Evolutionary conservation across 2,888 invertebrate species (phyloP).

Genomic region (Ophion obscuratus): DNA sequence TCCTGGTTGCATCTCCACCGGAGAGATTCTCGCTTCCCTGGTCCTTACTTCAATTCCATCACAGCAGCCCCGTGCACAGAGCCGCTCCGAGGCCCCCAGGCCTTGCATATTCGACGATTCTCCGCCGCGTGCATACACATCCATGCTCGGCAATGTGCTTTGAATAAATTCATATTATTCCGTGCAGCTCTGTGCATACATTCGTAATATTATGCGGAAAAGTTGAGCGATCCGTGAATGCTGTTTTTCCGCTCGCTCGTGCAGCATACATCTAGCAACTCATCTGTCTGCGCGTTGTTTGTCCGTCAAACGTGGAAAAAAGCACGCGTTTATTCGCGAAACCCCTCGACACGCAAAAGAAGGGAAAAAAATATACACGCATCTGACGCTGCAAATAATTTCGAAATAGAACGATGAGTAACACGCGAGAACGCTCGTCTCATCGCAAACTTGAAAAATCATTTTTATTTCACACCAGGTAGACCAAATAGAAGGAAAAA

Average conservation of each 20-base stretch:
- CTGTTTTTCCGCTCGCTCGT: neutral
- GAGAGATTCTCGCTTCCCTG: conserved; percentile 2
- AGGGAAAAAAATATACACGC: no score
- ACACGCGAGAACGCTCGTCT: neutral
- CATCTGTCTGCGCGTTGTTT: neutral
- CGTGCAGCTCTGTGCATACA: conserved; percentile 27
- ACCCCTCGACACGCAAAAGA: no score
- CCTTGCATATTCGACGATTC: conserved; percentile 1
- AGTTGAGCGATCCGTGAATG: neutral
- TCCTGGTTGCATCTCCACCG: conserved; percentile 28
- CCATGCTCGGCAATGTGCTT: conserved; percentile 39
- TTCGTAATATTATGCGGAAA: conserved; percentile 15
- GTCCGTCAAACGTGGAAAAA: neutral
- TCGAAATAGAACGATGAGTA: no score
- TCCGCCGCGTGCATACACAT: conserved; percentile 14
- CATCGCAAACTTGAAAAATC: neutral
- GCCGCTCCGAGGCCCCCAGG: neutral
- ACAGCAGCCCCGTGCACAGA: neutral
- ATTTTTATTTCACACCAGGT: neutral
- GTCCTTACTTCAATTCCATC: conserved; percentile 21
- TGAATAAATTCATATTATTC: conserved; percentile 53
- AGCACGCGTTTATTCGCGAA: neutral
- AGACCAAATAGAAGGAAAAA: no score
- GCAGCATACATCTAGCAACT: neutral
- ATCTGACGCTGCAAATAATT: no score